Conservation (phyloP, 2,797 vertebrate genomes). For the Ciconia nigra region DNA sequence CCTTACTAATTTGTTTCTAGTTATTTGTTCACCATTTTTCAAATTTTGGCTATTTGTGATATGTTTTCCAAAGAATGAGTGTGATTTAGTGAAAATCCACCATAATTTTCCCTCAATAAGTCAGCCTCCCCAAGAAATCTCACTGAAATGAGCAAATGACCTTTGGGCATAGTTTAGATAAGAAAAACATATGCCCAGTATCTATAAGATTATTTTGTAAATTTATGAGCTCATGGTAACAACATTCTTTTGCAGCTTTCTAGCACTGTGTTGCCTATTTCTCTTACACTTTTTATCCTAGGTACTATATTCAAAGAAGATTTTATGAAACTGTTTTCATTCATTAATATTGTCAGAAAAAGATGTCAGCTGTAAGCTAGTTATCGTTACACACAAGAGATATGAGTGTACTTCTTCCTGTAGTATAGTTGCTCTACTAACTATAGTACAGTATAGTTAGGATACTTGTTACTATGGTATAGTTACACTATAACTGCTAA, state of each 20-base stretch:
- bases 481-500: background rate
- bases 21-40: background rate
- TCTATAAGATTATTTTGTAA: background rate
- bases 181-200: background rate
- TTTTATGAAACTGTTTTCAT: background rate
- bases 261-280: background rate
- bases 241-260: background rate
- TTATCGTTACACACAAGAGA: background rate
- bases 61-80: background rate
- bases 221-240: background rate
- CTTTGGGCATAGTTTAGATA: background rate
- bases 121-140: background rate
- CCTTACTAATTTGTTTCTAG: background rate
- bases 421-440: background rate
- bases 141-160: background rate
- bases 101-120: background rate
- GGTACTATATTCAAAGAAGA: background rate
- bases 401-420: background rate
- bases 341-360: background rate
- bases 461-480: background rate
- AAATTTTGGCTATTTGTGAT: background rate
- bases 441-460: background rate
- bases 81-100: background rate
- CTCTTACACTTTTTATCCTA: background rate
- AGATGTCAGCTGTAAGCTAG: background rate